A percentile compares a stretch with the other conserved stretches of the same genome.
Evolutionary conservation across 2,113 vertebrate genomes (phyloP).

Genomic region (Camelus bactrianus): DNA sequence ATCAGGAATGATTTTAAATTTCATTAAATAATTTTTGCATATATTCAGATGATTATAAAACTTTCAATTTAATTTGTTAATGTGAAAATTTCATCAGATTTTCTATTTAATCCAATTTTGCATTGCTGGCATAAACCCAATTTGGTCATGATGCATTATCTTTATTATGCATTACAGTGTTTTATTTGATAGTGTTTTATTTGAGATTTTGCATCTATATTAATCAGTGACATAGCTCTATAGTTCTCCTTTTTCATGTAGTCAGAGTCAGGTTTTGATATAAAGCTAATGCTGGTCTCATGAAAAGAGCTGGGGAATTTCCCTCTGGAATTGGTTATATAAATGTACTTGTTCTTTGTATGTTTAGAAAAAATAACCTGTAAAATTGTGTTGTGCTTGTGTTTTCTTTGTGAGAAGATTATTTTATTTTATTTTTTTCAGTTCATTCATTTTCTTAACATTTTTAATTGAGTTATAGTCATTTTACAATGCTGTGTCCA

Average conservation of each 20-base stretch:
- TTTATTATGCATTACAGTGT: neutral
- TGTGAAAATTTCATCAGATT: neutral
- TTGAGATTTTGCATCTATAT: neutral
- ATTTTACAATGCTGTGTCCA: too few relatives aligned
- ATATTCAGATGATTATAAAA: slow-evolving; percentile 8
- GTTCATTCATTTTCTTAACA: too few relatives aligned
- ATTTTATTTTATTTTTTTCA: too few relatives aligned
- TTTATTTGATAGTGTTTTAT: neutral
- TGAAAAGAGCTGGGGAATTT: slow-evolving; percentile 9
- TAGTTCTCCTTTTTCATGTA: slow-evolving; percentile 9
- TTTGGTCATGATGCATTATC: neutral
- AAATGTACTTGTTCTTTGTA: slow-evolving; percentile 8
- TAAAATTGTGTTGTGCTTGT: neutral
- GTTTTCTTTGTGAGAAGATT: neutral
- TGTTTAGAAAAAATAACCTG: neutral
- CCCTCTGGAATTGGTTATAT: neutral
- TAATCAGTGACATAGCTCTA: neutral
- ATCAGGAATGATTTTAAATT: neutral
- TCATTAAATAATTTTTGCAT: neutral
- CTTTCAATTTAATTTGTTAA: neutral
- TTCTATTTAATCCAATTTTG: neutral
- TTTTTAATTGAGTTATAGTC: too few relatives aligned
- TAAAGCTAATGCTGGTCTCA: neutral
- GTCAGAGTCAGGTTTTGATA: slow-evolving; percentile 2
- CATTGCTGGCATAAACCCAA: neutral